phyloP scores from a whole-genome alignment of 1,140 invertebrate species.

The Pemphigus obesinymphae region DNA sequence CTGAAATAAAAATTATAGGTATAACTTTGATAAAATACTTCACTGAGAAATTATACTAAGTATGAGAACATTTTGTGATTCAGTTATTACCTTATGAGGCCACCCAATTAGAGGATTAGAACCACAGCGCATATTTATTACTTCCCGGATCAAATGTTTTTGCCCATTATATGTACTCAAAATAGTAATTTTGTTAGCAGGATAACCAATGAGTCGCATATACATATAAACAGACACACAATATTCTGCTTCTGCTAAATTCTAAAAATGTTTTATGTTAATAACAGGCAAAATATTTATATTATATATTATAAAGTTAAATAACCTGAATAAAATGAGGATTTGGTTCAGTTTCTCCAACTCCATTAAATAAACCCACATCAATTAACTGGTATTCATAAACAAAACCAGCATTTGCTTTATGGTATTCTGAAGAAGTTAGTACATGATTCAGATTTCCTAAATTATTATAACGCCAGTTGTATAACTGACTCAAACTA shows the following conservation, averaged over 20 bases:
- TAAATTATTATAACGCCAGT: conserved; percentile 95
- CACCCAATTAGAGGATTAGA: conserved; percentile 94
- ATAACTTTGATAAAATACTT: neutral
- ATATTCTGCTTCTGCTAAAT: conserved; percentile 98
- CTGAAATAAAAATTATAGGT: conserved; percentile 50
- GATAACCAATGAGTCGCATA: conserved; percentile 95
- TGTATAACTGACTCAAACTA: conserved; percentile 91
- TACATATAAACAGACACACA: conserved; percentile 98
- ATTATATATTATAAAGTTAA: neutral
- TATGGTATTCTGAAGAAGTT: conserved; percentile 73
- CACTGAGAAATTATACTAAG: no score
- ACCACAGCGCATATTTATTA: conserved; percentile 89
- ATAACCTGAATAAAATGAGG: conserved; percentile 94
- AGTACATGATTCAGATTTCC: conserved; percentile 88
- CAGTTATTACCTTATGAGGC: conserved; percentile 75
- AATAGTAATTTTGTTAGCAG: conserved; percentile 95
- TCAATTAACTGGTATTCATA: conserved; percentile 96
- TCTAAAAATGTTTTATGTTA: conserved; percentile 57
- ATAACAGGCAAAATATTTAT: conserved; percentile 8
- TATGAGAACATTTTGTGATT: neutral
- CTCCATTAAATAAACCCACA: conserved; percentile 94
- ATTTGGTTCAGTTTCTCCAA: conserved; percentile 95
- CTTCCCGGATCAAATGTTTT: conserved; percentile 94
- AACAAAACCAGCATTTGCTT: conserved; percentile 86
- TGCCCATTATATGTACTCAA: conserved; percentile 99